Base-by-base conservation (phyloP, 2,888 invertebrate genomes). In the Ornithoptera alexandrae region DNA sequence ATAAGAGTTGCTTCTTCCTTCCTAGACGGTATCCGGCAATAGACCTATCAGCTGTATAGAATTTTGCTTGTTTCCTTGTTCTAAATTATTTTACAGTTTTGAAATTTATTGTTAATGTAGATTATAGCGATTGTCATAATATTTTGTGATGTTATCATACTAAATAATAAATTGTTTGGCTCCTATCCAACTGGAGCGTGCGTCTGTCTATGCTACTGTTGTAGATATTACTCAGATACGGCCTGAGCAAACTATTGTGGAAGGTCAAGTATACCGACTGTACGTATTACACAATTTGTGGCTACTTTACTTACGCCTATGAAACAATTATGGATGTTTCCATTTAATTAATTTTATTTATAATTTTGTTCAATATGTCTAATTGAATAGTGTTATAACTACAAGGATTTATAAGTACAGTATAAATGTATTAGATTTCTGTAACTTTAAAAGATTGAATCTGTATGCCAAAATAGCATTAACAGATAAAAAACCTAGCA, bases 241-340 rank as follows among this genome's bases (percentile, higher is more conserved):
- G 62, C 7, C 24, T 22, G 42, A 42, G 53, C 10, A 17, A 50
- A 20, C 62, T 24, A 20, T 53, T 67, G 56, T 53, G 56, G 56
- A 67, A 67, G 62, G 67, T 68, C 67, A 62, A 68, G 67, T 62
- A 18, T 57, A 57, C 57, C 8, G 57, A 42, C 20, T 65, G 30
- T 30, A 30, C 4, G 30, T 30, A 42, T 65, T 65, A 65, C 58
- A 58, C 15, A 39, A 8, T 65, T 57, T 57, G 57, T 20, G 20
- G 5, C 10, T 57, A 6, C n/a, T 57, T 20, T 50, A 15, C 5
- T 50, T 18, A 50, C 18, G 18, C 18, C 17, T 18, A 15, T 15
- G 15, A 17, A 50, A 50, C 50, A 50, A 50, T 2, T 18, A 50
- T 50, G 18, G 20, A 4, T 12, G 20, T 57, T 18, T 50, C 15